Percentiles rank a stretch among this genome's conserved stretches.
These are phyloP conservation scores for Drosophila willistoni DNA, from an alignment of 1,140 invertebrate species.

Conservation along the genomic window DNA sequence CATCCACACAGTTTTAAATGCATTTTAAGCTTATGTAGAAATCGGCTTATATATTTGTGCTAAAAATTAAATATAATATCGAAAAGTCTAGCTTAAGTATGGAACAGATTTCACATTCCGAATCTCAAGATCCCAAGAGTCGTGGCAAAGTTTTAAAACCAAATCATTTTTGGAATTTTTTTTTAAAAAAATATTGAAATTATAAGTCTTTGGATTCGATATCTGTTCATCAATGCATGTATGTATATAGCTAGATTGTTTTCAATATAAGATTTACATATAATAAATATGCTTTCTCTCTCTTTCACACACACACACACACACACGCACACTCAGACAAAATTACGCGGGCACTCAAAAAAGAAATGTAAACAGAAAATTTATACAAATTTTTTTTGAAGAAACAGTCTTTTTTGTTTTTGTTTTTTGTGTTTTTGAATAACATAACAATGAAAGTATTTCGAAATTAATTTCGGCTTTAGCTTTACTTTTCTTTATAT, in stretches of 20 bases:
- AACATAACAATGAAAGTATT: constrained; percentile 67
- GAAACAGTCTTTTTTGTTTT: constrained; percentile 77
- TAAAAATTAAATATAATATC: constrained; percentile 30
- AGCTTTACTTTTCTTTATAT: constrained; percentile 36
- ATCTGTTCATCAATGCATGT: neutral
- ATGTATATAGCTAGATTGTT: neutral
- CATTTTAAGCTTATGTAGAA: constrained; percentile 46
- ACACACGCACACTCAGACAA: constrained; percentile 25
- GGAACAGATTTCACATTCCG: neutral
- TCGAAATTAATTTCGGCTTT: constrained; percentile 31
- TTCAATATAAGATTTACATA: neutral
- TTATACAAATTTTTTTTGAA: constrained; percentile 25
- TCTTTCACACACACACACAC: constrained; percentile 30
- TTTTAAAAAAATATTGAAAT: neutral
- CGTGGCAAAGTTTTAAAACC: neutral
- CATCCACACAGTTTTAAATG: constrained; percentile 41
- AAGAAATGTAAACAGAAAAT: constrained; percentile 16
- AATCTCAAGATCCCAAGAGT: too few species aligned
- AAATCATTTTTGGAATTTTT: neutral
- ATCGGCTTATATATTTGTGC: constrained; percentile 46
- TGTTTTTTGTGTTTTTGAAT: constrained; percentile 25
- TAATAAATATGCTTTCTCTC: neutral
- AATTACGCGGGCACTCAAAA: neutral
- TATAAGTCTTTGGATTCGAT: neutral
- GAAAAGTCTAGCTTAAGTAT: constrained; percentile 2